Percentiles rank a stretch among this genome's conserved stretches.
Conservation (phyloP, 1,140 invertebrate genomes). For the Drosophila nigrodunni region DNA sequence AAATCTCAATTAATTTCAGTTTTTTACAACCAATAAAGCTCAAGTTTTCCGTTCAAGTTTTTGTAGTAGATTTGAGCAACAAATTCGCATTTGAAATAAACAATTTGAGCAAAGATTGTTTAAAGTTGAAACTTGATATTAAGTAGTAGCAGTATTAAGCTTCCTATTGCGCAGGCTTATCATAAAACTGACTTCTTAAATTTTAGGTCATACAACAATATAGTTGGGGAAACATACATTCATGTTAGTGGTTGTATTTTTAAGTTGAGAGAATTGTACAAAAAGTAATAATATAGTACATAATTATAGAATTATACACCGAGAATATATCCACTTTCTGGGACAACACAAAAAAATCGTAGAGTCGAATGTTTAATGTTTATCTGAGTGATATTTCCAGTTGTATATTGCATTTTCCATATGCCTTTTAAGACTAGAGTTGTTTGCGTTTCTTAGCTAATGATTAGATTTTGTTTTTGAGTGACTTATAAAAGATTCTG, state of each 20-base stretch:
- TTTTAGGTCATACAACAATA: constrained; percentile 37
- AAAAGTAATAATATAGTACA: constrained; percentile 32
- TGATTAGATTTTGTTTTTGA: constrained; percentile 24
- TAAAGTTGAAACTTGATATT: neutral
- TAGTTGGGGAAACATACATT: constrained; percentile 32
- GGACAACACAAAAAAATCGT: constrained; percentile 10
- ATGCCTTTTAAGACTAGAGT: constrained; percentile 65
- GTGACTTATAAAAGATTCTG: constrained; percentile 62
- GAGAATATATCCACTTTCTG: constrained; percentile 4
- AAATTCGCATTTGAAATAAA: neutral
- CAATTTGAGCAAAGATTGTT: constrained; percentile 1
- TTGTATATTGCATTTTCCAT: constrained; percentile 28
- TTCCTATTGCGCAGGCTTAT: constrained; percentile 17
- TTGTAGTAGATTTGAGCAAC: constrained; percentile 44
- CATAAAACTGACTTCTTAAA: constrained; percentile 36
- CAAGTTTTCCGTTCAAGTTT: constrained; percentile 48
- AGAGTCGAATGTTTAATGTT: constrained; percentile 27
- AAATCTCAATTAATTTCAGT: constrained; percentile 55
- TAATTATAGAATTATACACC: constrained; percentile 12
- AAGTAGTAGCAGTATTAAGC: constrained; percentile 2
- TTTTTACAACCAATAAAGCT: constrained; percentile 72
- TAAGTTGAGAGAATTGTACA: constrained; percentile 10
- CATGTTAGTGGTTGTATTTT: neutral
- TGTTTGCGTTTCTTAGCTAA: constrained; percentile 23
- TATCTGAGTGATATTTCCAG: neutral